Evolutionary conservation across 1,140 invertebrate species (phyloP), one percentile per base, ranked within the genome.

Genomic region (Macrotrachela quadricornifera): DNA sequence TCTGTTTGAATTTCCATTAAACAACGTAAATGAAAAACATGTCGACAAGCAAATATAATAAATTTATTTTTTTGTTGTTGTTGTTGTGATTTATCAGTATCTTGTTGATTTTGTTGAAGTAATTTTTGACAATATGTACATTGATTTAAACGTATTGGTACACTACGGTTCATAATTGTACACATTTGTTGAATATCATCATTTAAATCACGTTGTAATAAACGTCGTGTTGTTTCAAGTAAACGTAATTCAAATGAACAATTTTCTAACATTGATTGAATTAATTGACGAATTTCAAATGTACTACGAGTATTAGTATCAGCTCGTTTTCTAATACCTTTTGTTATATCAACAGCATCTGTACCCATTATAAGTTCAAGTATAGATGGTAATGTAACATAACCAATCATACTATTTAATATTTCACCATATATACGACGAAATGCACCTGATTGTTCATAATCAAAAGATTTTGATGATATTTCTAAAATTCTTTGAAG

Each of bases 381-480:
- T 46, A 77, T 71, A n/a, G 72, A 68, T 17, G 73, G 70, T n/a
- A 76, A 61, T 11, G 71, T 68, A 36, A 77, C 71, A 57, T 76
- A 73, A 45, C 73, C 73, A 68, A 75, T 76, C 74, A 77, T 76
- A 56, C 70, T 72, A 55, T 73, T 75, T 15, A 77, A 57, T 9
- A 77, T 63, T 60, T 41, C n/a, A 1, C 44, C 8, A 30, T 17
- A 21, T 53, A 56, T 17, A 30, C 10, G 21, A 36, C 16, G 38
- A 37, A 13, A 46, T 30, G 21, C 21, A 30, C 54, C 51, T 50
- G 54, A 69, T 67, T 60, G 73, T 68, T 52, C 73, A 58, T 18
- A 61, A 64, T 2, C 21, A 30, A 30, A 30, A 30, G 21, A 59
- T 60, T 50, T 72, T 69, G 54, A 73, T 67, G 57, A 74, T 63